Conservation (phyloP, 2,113 vertebrate species). For the Pseudolaguvia tuberculata region DNA sequence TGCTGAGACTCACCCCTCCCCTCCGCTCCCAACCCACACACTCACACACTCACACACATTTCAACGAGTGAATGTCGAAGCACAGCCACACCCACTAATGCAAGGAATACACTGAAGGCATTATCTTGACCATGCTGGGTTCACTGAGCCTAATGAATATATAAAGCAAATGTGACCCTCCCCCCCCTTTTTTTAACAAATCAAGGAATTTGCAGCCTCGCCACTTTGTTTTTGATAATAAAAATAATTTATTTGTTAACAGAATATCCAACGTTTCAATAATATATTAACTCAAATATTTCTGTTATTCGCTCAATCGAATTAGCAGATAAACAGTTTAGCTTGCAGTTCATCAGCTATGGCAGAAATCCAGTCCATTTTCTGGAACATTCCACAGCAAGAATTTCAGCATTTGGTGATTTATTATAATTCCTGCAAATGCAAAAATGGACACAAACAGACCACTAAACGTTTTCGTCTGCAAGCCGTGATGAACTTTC, state of each 20-base stretch:
- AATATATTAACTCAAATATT: background rate
- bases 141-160: slow-evolving; percentile 4
- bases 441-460: background rate
- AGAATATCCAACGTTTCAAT: background rate
- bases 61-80: slow-evolving; percentile 11
- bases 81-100: slow-evolving; percentile 13
- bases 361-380: too few species aligned
- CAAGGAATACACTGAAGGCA: slow-evolving; percentile 5
- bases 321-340: background rate
- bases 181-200: background rate
- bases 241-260: background rate
- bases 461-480: background rate
- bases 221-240: background rate
- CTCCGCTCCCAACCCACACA: background rate
- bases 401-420: background rate
- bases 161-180: background rate
- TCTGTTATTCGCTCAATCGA: too few species aligned
- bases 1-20: slow-evolving; percentile 26
- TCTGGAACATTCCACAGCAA: background rate
- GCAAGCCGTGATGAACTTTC: background rate
- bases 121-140: background rate
- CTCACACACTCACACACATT: background rate
- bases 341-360: background rate
- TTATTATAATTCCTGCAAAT: background rate
- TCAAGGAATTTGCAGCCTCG: background rate